These are phyloP conservation scores for Metaphire vulgaris DNA, from an alignment of 1,140 invertebrate genomes.

Conservation along the genomic window DNA sequence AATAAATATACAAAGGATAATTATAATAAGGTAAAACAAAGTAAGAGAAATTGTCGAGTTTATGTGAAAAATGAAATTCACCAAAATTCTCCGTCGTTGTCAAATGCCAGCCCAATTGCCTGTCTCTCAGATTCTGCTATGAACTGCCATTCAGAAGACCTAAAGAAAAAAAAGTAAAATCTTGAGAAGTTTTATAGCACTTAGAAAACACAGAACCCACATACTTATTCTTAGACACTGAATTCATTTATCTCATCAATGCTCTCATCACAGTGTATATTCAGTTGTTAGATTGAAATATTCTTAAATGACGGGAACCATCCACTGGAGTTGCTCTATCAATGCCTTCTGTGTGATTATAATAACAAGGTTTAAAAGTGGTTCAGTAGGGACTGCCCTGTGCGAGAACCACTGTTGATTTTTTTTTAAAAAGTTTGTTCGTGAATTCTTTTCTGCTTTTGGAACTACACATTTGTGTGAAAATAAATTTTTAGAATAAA, in stretches of 20 bases:
- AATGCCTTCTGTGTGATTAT: no score
- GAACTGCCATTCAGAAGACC: slow-evolving; percentile 76
- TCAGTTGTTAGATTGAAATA: neutral
- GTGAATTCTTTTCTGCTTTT: no score
- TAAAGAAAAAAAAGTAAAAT: slow-evolving; percentile 27
- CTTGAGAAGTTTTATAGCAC: no score
- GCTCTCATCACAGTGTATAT: neutral
- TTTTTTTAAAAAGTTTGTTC: no score
- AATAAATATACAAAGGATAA: neutral
- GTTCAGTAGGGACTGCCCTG: no score
- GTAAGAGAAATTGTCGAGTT: neutral
- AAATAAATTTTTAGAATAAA: no score
- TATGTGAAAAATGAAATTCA: slow-evolving; percentile 33
- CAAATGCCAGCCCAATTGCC: slow-evolving; percentile 82
- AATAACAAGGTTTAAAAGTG: no score
- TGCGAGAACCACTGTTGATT: no score
- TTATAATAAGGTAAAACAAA: neutral
- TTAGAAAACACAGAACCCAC: no score
- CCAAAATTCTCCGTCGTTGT: slow-evolving; percentile 98
- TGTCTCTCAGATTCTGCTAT: slow-evolving; percentile 85
- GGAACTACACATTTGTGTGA: no score
- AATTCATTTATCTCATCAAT: neutral
- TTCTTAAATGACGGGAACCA: neutral
- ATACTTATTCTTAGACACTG: no score
- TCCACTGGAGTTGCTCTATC: no score